A percentile compares a stretch with the other conserved stretches of the same genome.
Conservation (phyloP, 1,140 invertebrate genomes). For the Babylonia areolata region DNA sequence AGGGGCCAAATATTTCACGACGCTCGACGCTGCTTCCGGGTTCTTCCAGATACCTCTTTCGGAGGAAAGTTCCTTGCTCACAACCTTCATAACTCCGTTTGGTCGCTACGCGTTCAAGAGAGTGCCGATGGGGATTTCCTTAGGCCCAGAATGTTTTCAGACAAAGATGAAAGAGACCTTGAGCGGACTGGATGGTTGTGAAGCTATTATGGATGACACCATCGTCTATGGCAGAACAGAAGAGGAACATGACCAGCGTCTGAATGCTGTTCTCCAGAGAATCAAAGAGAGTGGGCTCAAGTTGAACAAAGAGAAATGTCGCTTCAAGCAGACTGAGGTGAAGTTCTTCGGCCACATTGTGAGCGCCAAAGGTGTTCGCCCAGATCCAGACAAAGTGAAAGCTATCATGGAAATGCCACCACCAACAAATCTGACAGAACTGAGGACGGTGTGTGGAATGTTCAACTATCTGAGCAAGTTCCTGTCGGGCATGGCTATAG, state of each 20-base stretch:
- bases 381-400: constrained; percentile 68
- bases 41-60: no score
- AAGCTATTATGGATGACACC: no score
- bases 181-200: no score
- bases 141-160: not conserved
- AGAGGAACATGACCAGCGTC: no score
- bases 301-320: constrained; percentile 72
- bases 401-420: constrained; percentile 54
- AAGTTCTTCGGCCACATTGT: constrained; percentile 45
- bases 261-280: constrained; percentile 48
- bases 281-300: constrained; percentile 56
- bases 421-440: constrained; percentile 55
- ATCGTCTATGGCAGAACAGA: no score
- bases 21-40: no score
- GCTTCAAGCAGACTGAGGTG: constrained; percentile 51
- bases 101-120: no score
- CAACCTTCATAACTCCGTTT: no score
- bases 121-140: no score
- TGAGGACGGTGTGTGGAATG: constrained; percentile 28
- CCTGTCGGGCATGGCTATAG: constrained; percentile 38
- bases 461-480: constrained; percentile 26
- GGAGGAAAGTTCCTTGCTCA: no score
- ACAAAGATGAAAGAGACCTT: no score
- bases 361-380: constrained; percentile 37
- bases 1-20: no score